Base-by-base conservation (phyloP, 2,797 vertebrate species). In the Gymnopithys bicolor region DNA sequence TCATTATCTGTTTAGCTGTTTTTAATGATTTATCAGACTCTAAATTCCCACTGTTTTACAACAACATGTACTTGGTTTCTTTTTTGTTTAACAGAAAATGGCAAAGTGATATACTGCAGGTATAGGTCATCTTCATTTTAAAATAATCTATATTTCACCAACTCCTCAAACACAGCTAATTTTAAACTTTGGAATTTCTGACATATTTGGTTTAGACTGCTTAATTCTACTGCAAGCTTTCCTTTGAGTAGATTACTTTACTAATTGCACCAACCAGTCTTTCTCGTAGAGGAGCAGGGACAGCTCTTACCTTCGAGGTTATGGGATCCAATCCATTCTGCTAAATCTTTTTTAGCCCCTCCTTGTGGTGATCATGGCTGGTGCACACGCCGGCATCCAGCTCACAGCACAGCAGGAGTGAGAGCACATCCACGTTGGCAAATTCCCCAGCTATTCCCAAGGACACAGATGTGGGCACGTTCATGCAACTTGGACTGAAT, bases 91-190 rank as follows among this genome's bases (percentile, higher is more conserved):
- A 74, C 85, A 85, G 93, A 84, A 94, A 94, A 92, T 67, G 45
- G 70, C n/a, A 33, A 94, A 79, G 78, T 60, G n/a, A 73, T 94
- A 84, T 58, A 75, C 58, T 75, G 62, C 75, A 97, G 60, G 76
- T 92, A 87, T 70, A 92, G 79, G 94, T 96, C 91, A 93, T 7
- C n/a, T 77, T 83, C 46, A 92, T 94, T 96, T 96, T 88, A 91
- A 96, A 97, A 96, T 70, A 49, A 89, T 81, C 86, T 93, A 25
- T 93, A 89, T 90, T 95, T 97, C 85, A 89, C 45, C 96, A 86
- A 60, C 78, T 94, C 83, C 79, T 95, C 90, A 96, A 96, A 87
- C 66, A 88, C 59, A 95, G 76, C 6, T 96, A 83, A 82, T 95
- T 96, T 96, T 96, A 95, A 97, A 41, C 51, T 78, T 96, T 70